phyloP scores from a whole-genome alignment of 2,113 vertebrate genomes.

The Periophthalmodon schlosseri region DNA sequence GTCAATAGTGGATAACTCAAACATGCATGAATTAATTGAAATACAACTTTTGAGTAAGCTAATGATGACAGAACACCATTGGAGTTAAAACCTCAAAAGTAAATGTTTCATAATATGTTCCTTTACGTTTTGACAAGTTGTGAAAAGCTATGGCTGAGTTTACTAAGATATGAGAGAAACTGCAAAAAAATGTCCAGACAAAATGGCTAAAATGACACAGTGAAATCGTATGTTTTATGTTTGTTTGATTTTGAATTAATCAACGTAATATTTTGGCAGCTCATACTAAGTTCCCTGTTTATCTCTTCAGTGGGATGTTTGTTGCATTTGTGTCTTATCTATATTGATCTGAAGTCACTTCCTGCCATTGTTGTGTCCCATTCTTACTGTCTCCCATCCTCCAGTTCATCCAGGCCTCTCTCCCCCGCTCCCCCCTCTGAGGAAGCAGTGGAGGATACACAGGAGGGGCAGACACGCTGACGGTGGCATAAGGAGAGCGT shows the following conservation, averaged over 20 bases:
- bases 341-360: constrained; percentile 71
- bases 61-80: too few species aligned
- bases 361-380: constrained; percentile 77
- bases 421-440: constrained; percentile 51
- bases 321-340: constrained; percentile 64
- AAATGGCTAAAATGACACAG: too few species aligned
- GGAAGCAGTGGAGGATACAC: constrained; percentile 70
- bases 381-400: constrained; percentile 74
- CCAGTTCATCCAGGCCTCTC: constrained; percentile 66
- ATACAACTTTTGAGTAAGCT: too few species aligned
- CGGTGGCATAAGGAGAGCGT: constrained; percentile 3
- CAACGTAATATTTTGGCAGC: not conserved
- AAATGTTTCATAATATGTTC: too few species aligned
- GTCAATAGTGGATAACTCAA: too few species aligned
- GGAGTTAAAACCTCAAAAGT: too few species aligned
- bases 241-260: not conserved
- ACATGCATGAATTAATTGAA: too few species aligned
- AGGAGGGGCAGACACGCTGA: constrained; percentile 9
- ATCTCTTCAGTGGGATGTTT: constrained; percentile 62
- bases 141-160: too few species aligned
- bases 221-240: not conserved
- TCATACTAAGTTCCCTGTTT: constrained; percentile 39
- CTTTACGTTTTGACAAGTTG: too few species aligned
- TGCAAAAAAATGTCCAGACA: too few species aligned
- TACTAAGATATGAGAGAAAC: too few species aligned